Evolutionary conservation across 2,797 vertebrate genomes (phyloP).

Genomic region (Sebastes diploproa): DNA sequence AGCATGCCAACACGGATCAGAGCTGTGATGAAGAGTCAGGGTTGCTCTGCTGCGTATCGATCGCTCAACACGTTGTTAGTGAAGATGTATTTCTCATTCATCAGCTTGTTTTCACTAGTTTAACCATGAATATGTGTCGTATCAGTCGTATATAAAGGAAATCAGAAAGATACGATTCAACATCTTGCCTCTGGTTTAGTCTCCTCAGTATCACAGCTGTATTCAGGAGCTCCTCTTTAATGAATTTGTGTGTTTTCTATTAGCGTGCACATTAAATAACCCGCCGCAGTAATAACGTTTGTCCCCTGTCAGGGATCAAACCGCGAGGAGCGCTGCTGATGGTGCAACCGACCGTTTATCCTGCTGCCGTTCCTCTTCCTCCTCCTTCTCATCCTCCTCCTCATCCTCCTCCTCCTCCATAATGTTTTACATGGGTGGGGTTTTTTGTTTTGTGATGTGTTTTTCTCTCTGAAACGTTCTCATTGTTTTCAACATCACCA

Average conservation of each 20-base stretch:
- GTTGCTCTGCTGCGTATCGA: slow-evolving; percentile 23
- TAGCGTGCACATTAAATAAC: slow-evolving; percentile 13
- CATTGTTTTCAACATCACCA: neutral
- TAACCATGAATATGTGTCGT: neutral
- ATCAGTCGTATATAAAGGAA: neutral
- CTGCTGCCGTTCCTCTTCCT: neutral
- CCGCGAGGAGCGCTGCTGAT: slow-evolving; percentile 7
- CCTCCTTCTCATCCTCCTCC: slow-evolving; percentile 11
- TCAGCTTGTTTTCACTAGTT: slow-evolving; percentile 8
- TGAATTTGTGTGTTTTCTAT: slow-evolving; percentile 13
- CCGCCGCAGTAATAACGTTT: neutral
- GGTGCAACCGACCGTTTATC: slow-evolving; percentile 3
- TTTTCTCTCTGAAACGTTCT: neutral
- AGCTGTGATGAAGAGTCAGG: slow-evolving; percentile 18
- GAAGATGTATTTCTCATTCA: slow-evolving; percentile 37
- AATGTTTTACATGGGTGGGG: neutral
- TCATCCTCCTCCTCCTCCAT: slow-evolving; percentile 23
- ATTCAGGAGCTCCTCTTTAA: neutral
- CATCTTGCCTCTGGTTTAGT: neutral
- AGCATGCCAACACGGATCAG: slow-evolving; percentile 28
- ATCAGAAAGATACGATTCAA: slow-evolving; percentile 15
- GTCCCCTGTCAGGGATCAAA: slow-evolving; percentile 19
- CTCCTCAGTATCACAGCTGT: neutral
- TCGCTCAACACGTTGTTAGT: neutral
- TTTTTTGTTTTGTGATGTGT: neutral